Percentiles rank a stretch among this genome's conserved stretches.
phyloP scores from a whole-genome alignment of 2,113 vertebrate species.

The Hassar affinis region DNA sequence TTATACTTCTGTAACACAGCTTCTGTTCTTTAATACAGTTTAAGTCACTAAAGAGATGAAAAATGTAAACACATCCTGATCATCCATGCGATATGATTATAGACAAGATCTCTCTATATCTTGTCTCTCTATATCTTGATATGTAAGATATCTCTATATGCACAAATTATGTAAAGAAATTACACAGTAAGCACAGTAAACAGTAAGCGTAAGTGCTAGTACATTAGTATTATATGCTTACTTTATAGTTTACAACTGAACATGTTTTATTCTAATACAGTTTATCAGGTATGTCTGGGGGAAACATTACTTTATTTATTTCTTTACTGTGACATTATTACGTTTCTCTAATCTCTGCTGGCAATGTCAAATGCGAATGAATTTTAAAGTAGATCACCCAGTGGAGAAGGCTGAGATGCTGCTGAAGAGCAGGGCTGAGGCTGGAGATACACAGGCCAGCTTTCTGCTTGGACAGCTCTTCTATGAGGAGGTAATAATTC shows the following conservation, averaged over 20 bases:
- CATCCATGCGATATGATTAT: not conserved
- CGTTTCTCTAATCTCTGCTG: not conserved
- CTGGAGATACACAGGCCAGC: conserved; percentile 60
- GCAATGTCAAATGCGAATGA: not conserved
- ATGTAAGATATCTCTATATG: not conserved
- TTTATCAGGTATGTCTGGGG: not conserved
- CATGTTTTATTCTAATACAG: not conserved
- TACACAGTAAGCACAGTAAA: no score
- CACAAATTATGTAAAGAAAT: not conserved
- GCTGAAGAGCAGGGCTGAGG: conserved; percentile 52
- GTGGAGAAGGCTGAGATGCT: conserved; percentile 58
- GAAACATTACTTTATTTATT: not conserved
- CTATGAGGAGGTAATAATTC: conserved; percentile 73
- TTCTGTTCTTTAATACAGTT: not conserved
- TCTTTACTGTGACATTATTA: no score
- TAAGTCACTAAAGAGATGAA: not conserved
- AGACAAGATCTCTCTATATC: not conserved
- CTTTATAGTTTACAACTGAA: not conserved
- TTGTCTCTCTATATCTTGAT: not conserved
- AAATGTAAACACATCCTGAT: not conserved
- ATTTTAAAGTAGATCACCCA: conserved; percentile 10
- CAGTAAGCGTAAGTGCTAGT: not conserved
- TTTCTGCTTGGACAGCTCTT: conserved; percentile 78
- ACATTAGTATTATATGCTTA: not conserved
- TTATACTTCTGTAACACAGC: not conserved